Evolutionary conservation across 2,113 vertebrate genomes (phyloP).

Genomic region (Callipepla squamata): DNA sequence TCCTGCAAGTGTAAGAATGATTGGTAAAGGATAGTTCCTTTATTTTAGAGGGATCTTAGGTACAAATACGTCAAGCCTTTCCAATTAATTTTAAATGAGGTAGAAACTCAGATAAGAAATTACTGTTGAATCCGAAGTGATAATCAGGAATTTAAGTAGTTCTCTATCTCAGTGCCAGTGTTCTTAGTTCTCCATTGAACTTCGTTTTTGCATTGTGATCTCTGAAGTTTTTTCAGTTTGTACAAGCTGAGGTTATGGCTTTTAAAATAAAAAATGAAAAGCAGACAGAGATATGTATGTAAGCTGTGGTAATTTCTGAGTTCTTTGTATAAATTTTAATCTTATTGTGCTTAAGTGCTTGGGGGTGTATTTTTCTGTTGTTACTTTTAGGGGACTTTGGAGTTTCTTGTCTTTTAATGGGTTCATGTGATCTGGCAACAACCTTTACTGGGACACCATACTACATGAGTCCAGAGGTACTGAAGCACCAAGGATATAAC

Average conservation of each 20-base stretch:
- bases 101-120: neutral
- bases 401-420: slow-evolving; percentile 87
- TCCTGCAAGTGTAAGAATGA: neutral
- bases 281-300: neutral
- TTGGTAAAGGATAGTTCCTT: neutral
- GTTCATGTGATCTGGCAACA: slow-evolving; percentile 88
- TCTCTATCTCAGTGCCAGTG: neutral
- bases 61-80: neutral
- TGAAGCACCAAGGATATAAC: slow-evolving; percentile 86
- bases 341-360: neutral
- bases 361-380: neutral
- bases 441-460: slow-evolving; percentile 88
- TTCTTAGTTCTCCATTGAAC: neutral
- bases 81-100: neutral
- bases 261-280: neutral
- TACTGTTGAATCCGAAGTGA: neutral
- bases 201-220: neutral
- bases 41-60: neutral
- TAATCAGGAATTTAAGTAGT: neutral
- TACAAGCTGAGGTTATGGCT: neutral
- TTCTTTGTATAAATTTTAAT: neutral
- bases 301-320: neutral
- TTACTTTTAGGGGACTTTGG: slow-evolving; percentile 87
- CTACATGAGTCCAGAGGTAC: slow-evolving; percentile 90
- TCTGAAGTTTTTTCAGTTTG: neutral